phyloP scores from a whole-genome alignment of 2,888 invertebrate genomes.

The Opisthograptis luteolata region DNA sequence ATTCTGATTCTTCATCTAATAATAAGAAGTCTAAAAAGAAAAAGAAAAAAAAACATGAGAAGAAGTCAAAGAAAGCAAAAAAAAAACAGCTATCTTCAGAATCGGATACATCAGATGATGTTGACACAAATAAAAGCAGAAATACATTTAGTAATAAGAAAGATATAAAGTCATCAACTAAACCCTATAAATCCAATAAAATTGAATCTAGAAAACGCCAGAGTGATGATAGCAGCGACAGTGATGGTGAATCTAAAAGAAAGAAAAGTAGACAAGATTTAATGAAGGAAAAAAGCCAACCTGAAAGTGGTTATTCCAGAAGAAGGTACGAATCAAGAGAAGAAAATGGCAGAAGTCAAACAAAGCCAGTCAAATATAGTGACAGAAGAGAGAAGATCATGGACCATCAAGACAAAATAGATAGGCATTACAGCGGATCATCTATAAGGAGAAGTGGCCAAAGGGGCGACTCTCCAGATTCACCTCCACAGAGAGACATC shows the following conservation, averaged over 20 bases:
- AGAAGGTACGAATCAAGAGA: not conserved
- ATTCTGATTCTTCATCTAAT: constrained; percentile 56
- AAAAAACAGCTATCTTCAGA: constrained; percentile 41
- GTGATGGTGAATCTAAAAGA: constrained; percentile 40
- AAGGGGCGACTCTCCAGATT: constrained; percentile 1
- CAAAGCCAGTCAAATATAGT: not conserved
- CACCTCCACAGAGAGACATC: constrained; percentile 1
- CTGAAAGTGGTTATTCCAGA: not conserved
- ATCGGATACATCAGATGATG: constrained; percentile 28
- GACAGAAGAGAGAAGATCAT: not conserved
- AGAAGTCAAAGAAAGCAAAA: constrained; percentile 40
- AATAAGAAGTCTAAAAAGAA: constrained; percentile 46
- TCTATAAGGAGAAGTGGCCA: not conserved
- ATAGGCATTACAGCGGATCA: not conserved
- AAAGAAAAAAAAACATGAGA: constrained; percentile 58
- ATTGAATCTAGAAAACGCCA: constrained; percentile 44
- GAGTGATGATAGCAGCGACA: constrained; percentile 39
- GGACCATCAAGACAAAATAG: not conserved
- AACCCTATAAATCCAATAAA: constrained; percentile 16
- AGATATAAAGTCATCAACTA: constrained; percentile 14
- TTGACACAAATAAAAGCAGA: constrained; percentile 25
- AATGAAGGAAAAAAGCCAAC: constrained; percentile 14
- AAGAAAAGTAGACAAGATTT: constrained; percentile 44
- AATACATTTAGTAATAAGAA: constrained; percentile 12
- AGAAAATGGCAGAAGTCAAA: not conserved